These are phyloP conservation scores for Amphimallon solstitiale DNA, from an alignment of 2,888 invertebrate genomes.

Conservation along the genomic window DNA sequence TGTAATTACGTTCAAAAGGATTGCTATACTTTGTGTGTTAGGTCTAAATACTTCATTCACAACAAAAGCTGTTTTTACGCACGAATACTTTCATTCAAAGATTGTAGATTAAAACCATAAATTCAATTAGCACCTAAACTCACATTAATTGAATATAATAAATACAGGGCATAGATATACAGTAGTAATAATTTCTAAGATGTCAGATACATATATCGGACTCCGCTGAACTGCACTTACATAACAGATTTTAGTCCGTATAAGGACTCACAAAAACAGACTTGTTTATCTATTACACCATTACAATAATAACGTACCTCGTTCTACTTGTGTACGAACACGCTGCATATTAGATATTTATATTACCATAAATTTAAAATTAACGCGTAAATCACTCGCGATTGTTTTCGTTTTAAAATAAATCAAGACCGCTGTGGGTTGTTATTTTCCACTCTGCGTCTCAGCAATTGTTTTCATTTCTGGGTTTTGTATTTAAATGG, in stretches of 20 bases:
- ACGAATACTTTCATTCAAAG: background rate
- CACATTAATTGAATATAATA: background rate
- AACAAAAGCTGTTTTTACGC: too few relatives aligned
- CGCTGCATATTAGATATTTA: background rate
- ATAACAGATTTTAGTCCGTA: slow-evolving; percentile 9
- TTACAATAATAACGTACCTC: slow-evolving; percentile 3
- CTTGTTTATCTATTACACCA: background rate
- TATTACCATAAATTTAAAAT: slow-evolving; percentile 20
- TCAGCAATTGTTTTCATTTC: slow-evolving; percentile 6
- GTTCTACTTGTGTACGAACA: slow-evolving; percentile 4
- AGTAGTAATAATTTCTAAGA: background rate
- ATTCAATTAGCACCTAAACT: slow-evolving; percentile 9
- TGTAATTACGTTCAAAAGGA: too few relatives aligned
- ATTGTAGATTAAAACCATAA: background rate
- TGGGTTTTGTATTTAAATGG: slow-evolving; percentile 12
- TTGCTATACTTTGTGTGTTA: too few relatives aligned
- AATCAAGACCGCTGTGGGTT: slow-evolving; percentile 13
- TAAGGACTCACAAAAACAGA: slow-evolving; percentile 3
- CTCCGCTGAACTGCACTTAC: background rate
- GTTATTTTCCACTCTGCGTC: background rate
- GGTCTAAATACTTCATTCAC: too few relatives aligned
- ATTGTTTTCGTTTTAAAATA: slow-evolving; percentile 26
- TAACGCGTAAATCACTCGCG: slow-evolving; percentile 6
- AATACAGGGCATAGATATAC: background rate
- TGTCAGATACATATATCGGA: background rate